Evolutionary conservation across 2,797 vertebrate species (phyloP).

Genomic region (Leptatherina wallacei): DNA sequence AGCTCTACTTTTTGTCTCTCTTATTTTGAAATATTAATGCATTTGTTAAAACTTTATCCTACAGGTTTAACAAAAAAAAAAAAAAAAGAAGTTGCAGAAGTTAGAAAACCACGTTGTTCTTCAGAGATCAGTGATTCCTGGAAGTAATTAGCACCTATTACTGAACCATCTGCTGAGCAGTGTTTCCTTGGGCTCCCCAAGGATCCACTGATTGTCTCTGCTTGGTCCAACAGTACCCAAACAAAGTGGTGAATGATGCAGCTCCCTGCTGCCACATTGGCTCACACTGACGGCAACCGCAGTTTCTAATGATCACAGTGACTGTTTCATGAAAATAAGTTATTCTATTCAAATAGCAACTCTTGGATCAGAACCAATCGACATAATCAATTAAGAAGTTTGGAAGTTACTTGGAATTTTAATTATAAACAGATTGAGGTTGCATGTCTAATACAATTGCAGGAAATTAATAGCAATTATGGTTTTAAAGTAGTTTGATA

Average conservation of each 20-base stretch:
- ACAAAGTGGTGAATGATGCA: constrained; percentile 61
- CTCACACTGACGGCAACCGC: constrained; percentile 33
- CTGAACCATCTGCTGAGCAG: constrained; percentile 73
- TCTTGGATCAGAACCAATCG: constrained; percentile 12
- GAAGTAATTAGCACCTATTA: constrained; percentile 76
- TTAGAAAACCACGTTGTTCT: constrained; percentile 29
- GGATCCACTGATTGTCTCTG: constrained; percentile 65
- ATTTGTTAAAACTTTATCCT: constrained; percentile 7
- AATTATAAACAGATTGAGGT: constrained; percentile 12
- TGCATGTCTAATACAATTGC: neutral
- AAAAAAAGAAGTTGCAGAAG: constrained; percentile 20
- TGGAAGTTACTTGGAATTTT: constrained; percentile 15
- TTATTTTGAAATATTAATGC: constrained; percentile 10
- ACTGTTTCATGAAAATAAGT: constrained; percentile 26
- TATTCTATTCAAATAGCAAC: constrained; percentile 22
- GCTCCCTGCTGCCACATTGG: constrained; percentile 58
- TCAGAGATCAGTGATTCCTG: constrained; percentile 54
- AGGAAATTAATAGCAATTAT: neutral
- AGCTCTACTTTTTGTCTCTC: neutral
- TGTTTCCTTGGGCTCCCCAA: constrained; percentile 57
- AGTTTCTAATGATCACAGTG: constrained; percentile 22
- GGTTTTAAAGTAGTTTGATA: neutral
- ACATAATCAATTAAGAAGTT: constrained; percentile 27
- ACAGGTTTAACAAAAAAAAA: constrained; percentile 18
- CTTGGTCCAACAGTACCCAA: constrained; percentile 59